phyloP scores from a whole-genome alignment of 2,113 vertebrate species.

The Megaceryle maxima region DNA sequence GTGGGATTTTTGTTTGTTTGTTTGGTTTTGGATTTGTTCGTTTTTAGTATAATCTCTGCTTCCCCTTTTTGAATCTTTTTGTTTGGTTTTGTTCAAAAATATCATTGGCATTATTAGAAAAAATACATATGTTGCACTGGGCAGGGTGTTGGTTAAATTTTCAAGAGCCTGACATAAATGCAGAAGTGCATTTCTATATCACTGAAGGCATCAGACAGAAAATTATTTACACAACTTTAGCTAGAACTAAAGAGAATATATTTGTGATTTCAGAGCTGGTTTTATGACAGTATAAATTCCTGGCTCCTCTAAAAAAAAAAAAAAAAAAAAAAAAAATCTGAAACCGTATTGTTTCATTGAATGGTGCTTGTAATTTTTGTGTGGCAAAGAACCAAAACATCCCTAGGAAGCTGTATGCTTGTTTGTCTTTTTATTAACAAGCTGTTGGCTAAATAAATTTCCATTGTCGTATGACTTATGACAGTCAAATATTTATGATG shows the following conservation, averaged over 20 bases:
- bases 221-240: background rate
- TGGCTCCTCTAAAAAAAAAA: background rate
- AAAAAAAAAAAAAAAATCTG: background rate
- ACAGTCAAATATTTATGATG: constrained; percentile 30
- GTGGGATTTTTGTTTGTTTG: no score
- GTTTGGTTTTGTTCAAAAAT: background rate
- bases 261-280: background rate
- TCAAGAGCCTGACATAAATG: background rate
- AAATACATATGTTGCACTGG: background rate
- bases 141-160: background rate
- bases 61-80: background rate
- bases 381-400: constrained; percentile 42
- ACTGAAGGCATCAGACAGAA: background rate
- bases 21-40: no score
- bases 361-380: constrained; percentile 15
- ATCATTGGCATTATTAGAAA: background rate
- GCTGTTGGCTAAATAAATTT: constrained; percentile 52
- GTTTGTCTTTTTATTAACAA: constrained; percentile 48
- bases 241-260: background rate
- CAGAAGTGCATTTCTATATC: background rate
- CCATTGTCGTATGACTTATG: constrained; percentile 46
- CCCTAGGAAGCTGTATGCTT: background rate
- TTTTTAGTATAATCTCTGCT: background rate
- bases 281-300: constrained; percentile 8
- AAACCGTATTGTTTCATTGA: constrained; percentile 18